A percentile compares a stretch with the other conserved stretches of the same genome.
These are phyloP conservation scores for Neoaliturus tenellus DNA, from an alignment of 2,888 invertebrate species.

Conservation along the genomic window DNA sequence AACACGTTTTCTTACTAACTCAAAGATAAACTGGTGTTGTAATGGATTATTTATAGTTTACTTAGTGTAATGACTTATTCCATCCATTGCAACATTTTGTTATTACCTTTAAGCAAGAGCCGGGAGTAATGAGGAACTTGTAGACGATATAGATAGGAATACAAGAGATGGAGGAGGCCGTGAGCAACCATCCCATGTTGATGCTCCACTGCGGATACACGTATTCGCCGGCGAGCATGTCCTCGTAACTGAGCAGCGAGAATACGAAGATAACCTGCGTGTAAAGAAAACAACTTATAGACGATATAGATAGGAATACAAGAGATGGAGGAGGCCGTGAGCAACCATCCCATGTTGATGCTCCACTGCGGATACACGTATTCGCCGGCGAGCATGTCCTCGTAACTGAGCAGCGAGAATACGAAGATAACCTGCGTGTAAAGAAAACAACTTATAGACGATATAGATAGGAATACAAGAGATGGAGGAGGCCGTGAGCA, in stretches of 20 bases:
- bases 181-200: slow-evolving; percentile 87
- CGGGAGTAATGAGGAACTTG: slow-evolving; percentile 83
- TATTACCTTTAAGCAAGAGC: slow-evolving; percentile 74
- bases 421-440: slow-evolving; percentile 85
- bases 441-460: slow-evolving; percentile 86
- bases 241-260: slow-evolving; percentile 87
- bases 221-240: slow-evolving; percentile 84
- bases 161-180: slow-evolving; percentile 89
- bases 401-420: slow-evolving; percentile 87
- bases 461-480: slow-evolving; percentile 91
- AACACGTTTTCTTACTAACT: too few relatives aligned
- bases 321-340: slow-evolving; percentile 90
- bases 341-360: slow-evolving; percentile 85
- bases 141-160: slow-evolving; percentile 91
- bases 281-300: slow-evolving; percentile 77
- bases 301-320: slow-evolving; percentile 91
- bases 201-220: slow-evolving; percentile 89
- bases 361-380: slow-evolving; percentile 88
- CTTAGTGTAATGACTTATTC: too few relatives aligned
- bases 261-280: slow-evolving; percentile 86
- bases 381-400: slow-evolving; percentile 85
- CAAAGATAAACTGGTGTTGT: too few relatives aligned
- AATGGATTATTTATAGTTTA: too few relatives aligned
- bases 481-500: slow-evolving; percentile 89
- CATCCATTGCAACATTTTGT: too few relatives aligned